phyloP scores from a whole-genome alignment of 1,140 invertebrate species.

The Vollenhovia emeryi region DNA sequence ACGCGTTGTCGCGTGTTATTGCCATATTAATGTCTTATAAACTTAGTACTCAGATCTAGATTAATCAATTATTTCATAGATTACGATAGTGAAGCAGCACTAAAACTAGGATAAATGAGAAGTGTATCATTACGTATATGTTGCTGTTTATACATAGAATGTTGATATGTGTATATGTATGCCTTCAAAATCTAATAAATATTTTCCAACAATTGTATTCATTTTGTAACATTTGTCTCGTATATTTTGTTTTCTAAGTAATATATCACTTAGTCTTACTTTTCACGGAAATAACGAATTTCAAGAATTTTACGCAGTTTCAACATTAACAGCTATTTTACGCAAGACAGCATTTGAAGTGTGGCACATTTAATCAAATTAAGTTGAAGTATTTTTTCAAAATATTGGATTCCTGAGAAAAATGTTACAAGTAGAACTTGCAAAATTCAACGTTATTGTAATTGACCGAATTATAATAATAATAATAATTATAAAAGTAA shows the following conservation, averaged over 20 bases:
- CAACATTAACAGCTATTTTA: not conserved
- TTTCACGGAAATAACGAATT: slow-evolving; percentile 8
- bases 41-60: slow-evolving; percentile 35
- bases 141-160: slow-evolving; percentile 71
- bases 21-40: slow-evolving; percentile 46
- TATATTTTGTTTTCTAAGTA: slow-evolving; percentile 60
- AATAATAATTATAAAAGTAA: not conserved
- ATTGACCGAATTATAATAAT: too few relatives aligned
- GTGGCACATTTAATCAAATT: not conserved
- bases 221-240: slow-evolving; percentile 68
- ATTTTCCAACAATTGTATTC: slow-evolving; percentile 62
- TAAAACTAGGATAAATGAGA: slow-evolving; percentile 47
- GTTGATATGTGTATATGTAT: slow-evolving; percentile 77
- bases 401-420: not conserved
- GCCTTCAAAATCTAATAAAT: slow-evolving; percentile 79
- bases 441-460: slow-evolving; percentile 1
- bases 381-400: not conserved
- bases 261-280: slow-evolving; percentile 23
- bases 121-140: slow-evolving; percentile 72
- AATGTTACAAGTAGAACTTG: not conserved
- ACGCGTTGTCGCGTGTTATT: slow-evolving; percentile 37
- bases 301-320: not conserved
- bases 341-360: not conserved
- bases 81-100: slow-evolving; percentile 8
- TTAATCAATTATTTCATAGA: slow-evolving; percentile 47